These are phyloP conservation scores for Myiotriccus ornatus DNA, from an alignment of 2,797 vertebrate genomes.

Conservation along the genomic window DNA sequence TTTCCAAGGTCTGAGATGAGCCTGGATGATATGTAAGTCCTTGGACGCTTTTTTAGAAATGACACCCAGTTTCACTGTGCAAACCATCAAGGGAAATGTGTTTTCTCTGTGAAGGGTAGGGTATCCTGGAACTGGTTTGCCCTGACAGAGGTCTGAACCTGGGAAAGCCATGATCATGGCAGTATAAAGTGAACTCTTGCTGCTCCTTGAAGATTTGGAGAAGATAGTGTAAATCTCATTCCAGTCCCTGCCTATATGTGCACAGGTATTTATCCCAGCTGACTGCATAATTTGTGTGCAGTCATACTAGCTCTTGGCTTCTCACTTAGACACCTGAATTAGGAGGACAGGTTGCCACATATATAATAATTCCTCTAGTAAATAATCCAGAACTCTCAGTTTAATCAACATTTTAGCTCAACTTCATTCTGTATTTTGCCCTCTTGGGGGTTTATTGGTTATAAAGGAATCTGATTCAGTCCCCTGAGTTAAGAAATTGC, in stretches of 20 bases:
- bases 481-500: constrained; percentile 9
- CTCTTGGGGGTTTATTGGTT: background rate
- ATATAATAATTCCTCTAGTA: background rate
- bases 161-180: background rate
- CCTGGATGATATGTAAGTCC: background rate
- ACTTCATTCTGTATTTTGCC: background rate
- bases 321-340: background rate
- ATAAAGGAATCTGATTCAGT: constrained; percentile 26
- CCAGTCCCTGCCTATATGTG: background rate
- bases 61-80: background rate
- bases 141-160: background rate
- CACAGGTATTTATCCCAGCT: background rate
- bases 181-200: background rate
- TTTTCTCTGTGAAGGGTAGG: background rate
- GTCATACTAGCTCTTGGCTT: background rate
- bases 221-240: background rate
- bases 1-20: background rate
- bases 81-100: background rate
- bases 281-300: background rate
- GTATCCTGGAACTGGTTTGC: background rate
- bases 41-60: background rate
- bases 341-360: background rate
- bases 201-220: background rate
- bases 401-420: constrained; percentile 2
- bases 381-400: background rate